Evolutionary conservation across 1,140 invertebrate genomes (phyloP).

Genomic region (Metaphire vulgaris): DNA sequence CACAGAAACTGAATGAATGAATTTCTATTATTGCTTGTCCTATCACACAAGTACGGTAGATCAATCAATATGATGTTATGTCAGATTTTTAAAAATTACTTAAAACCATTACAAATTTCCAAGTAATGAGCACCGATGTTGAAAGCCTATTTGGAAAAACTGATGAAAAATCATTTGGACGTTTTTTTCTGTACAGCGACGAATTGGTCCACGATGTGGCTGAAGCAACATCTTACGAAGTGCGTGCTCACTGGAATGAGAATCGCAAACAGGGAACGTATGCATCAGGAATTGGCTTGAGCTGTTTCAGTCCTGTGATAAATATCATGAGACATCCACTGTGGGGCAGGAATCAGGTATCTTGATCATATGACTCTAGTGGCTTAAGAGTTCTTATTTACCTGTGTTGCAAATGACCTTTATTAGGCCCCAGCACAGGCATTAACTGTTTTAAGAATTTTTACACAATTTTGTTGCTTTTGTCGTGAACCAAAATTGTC

Average conservation of each 20-base stretch:
- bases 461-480: too few species aligned
- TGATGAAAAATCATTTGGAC: too few species aligned
- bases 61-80: background rate
- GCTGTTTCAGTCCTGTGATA: constrained; percentile 28
- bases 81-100: background rate
- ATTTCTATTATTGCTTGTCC: background rate
- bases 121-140: background rate
- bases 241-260: constrained; percentile 29
- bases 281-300: constrained; percentile 13
- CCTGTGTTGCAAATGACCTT: too few species aligned
- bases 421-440: too few species aligned
- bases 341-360: constrained; percentile 30
- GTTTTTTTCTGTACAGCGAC: constrained; percentile 21
- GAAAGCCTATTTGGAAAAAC: too few species aligned
- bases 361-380: background rate
- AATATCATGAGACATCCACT: constrained; percentile 30
- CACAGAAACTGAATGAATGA: background rate
- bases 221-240: constrained; percentile 21
- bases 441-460: too few species aligned
- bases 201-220: constrained; percentile 24
- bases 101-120: background rate
- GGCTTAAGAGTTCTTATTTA: too few species aligned
- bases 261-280: background rate
- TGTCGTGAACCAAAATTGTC: too few species aligned
- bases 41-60: background rate